phyloP scores from a whole-genome alignment of 2,113 vertebrate genomes.

The Narcine bancroftii region DNA sequence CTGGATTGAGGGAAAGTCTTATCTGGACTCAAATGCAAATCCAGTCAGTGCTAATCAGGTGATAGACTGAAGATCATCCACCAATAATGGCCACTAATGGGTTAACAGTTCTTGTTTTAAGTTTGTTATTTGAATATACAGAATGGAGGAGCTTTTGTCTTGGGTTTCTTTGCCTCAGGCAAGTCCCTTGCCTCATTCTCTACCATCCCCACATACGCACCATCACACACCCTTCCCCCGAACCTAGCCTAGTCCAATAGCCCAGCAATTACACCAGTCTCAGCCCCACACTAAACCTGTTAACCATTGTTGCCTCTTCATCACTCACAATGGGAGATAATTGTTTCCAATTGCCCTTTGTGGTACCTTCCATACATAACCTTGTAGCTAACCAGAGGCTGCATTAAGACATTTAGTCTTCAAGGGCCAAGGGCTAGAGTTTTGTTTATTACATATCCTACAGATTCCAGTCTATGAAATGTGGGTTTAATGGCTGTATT shows the following conservation, averaged over 20 bases:
- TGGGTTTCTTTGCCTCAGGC: neutral
- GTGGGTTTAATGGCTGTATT: neutral
- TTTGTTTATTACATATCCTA: neutral
- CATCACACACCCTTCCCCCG: neutral
- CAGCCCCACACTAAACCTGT: neutral
- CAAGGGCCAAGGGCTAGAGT: neutral
- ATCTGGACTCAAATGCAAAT: neutral
- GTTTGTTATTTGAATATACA: neutral
- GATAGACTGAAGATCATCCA: neutral
- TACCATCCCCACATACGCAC: neutral
- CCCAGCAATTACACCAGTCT: neutral
- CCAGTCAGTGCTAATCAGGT: neutral
- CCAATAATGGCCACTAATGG: neutral
- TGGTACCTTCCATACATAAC: neutral
- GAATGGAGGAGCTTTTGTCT: neutral
- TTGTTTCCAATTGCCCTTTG: slow-evolving; percentile 29
- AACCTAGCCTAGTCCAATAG: neutral
- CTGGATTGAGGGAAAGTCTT: neutral
- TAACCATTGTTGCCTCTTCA: neutral
- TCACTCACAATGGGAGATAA: slow-evolving; percentile 18
- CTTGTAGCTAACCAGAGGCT: neutral
- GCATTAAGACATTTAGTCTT: neutral
- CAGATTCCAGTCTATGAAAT: neutral
- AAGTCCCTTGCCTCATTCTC: neutral
- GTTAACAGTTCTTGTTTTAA: neutral